These are phyloP conservation scores for Botrylloides violaceus DNA, from an alignment of 23 tunicate genomes.

Conservation along the genomic window DNA sequence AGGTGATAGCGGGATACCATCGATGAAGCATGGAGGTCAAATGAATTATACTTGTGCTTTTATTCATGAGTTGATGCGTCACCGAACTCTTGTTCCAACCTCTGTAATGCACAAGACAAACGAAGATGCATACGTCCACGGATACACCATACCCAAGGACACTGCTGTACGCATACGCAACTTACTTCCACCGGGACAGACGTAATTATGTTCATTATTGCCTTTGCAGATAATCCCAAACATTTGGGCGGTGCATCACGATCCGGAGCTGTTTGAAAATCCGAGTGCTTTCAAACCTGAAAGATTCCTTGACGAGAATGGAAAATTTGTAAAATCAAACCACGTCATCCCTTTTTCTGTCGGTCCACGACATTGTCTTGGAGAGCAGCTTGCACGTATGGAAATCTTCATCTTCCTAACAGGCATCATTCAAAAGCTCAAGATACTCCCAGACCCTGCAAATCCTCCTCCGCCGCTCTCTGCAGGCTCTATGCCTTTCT, in stretches of 20 bases:
- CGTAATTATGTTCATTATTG: no score
- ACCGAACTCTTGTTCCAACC: conserved; percentile 17
- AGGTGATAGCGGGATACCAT: conserved; percentile 15
- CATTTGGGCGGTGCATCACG: conserved; percentile 13
- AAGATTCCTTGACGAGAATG: conserved; percentile 7
- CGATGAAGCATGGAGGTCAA: conserved; percentile 17
- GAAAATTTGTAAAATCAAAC: conserved; percentile 6
- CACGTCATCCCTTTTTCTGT: conserved; percentile 17
- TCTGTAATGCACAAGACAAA: conserved; percentile 3
- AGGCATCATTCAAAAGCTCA: conserved; percentile 8
- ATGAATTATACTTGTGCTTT: conserved; percentile 21
- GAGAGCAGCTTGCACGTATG: conserved; percentile 16
- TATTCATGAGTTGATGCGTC: conserved; percentile 22
- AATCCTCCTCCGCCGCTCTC: neutral
- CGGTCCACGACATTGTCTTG: neutral
- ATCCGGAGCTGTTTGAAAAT: conserved; percentile 8
- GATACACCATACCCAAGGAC: conserved; percentile 7
- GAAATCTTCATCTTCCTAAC: conserved; percentile 15
- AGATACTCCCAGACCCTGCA: conserved; percentile 6
- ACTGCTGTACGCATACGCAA: no score
- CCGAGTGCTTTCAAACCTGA: conserved; percentile 13
- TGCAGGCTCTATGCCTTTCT: neutral
- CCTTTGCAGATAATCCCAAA: conserved; percentile 13
- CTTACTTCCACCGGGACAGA: no score
- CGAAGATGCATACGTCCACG: neutral